These are phyloP conservation scores for Aphaenogaster ashmeadi DNA, from an alignment of 1,140 invertebrate genomes.

Conservation along the genomic window DNA sequence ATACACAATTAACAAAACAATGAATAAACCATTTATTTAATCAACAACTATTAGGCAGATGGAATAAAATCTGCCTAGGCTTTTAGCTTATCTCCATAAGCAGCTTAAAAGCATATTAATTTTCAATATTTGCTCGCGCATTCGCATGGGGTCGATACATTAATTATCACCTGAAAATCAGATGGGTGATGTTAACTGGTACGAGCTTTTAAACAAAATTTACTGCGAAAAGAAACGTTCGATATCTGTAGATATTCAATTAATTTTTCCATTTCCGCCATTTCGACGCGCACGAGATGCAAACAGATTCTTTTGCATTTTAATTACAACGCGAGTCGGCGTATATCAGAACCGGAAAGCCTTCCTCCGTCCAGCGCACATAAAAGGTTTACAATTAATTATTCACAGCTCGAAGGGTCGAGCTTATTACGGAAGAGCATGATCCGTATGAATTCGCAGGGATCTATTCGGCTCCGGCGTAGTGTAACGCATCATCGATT, in stretches of 20 bases:
- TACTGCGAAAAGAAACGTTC: neutral
- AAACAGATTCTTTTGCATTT: conserved; percentile 45
- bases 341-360: neutral
- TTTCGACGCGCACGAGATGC: neutral
- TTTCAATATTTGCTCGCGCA: conserved; percentile 29
- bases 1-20: neutral
- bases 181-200: neutral
- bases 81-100: conserved; percentile 12
- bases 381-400: conserved; percentile 51
- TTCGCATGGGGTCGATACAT: neutral
- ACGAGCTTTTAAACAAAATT: neutral
- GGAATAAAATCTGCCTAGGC: neutral
- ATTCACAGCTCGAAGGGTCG: neutral
- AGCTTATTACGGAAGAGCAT: conserved; percentile 45
- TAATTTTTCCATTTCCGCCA: conserved; percentile 34
- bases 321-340: conserved; percentile 21
- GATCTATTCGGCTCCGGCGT: conserved; percentile 47
- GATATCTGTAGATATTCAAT: conserved; percentile 12
- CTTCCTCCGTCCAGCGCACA: neutral
- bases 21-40: neutral
- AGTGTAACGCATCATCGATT: conserved; percentile 64
- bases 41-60: neutral
- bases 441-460: conserved; percentile 42
- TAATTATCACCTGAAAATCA: conserved; percentile 47
- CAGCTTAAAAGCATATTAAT: conserved; percentile 31